A percentile compares a stretch with the other conserved stretches of the same genome.
These are phyloP conservation scores for Thunnus albacares DNA, from an alignment of 2,797 vertebrate genomes.

Conservation along the genomic window DNA sequence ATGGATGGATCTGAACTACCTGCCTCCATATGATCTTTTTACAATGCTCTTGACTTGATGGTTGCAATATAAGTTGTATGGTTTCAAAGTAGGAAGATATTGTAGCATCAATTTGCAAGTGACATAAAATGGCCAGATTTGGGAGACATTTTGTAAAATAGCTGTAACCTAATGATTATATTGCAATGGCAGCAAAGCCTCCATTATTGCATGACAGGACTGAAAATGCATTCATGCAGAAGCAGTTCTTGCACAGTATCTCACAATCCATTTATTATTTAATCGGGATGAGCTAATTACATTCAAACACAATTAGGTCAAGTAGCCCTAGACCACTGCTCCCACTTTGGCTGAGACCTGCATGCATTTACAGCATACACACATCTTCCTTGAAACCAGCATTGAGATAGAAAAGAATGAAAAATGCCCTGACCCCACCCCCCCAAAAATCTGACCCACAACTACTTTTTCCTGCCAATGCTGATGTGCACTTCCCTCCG, in stretches of 20 bases:
- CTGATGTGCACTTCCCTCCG: slow-evolving; percentile 83
- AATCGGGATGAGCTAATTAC: slow-evolving; percentile 73
- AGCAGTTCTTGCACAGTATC: slow-evolving; percentile 73
- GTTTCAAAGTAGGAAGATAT: slow-evolving; percentile 79
- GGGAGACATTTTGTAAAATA: slow-evolving; percentile 70
- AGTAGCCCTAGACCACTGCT: slow-evolving; percentile 78
- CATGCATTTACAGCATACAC: slow-evolving; percentile 82
- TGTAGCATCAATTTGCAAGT: slow-evolving; percentile 67
- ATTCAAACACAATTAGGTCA: slow-evolving; percentile 77
- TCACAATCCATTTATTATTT: slow-evolving; percentile 77
- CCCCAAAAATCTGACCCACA: slow-evolving; percentile 60
- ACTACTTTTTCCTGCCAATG: slow-evolving; percentile 77
- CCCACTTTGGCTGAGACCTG: slow-evolving; percentile 83
- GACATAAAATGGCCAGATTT: slow-evolving; percentile 75
- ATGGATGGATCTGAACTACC: slow-evolving; percentile 80
- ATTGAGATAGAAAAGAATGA: slow-evolving; percentile 75
- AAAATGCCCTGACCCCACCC: slow-evolving; percentile 51
- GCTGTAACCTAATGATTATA: slow-evolving; percentile 79
- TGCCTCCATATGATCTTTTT: slow-evolving; percentile 74
- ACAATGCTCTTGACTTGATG: slow-evolving; percentile 81
- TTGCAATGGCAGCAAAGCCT: slow-evolving; percentile 84
- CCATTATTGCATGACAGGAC: slow-evolving; percentile 82
- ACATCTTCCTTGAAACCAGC: slow-evolving; percentile 79
- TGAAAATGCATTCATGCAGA: slow-evolving; percentile 81
- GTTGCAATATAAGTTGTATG: slow-evolving; percentile 86